Conservation (phyloP, 1,140 invertebrate species). For the Aphis gossypii region DNA sequence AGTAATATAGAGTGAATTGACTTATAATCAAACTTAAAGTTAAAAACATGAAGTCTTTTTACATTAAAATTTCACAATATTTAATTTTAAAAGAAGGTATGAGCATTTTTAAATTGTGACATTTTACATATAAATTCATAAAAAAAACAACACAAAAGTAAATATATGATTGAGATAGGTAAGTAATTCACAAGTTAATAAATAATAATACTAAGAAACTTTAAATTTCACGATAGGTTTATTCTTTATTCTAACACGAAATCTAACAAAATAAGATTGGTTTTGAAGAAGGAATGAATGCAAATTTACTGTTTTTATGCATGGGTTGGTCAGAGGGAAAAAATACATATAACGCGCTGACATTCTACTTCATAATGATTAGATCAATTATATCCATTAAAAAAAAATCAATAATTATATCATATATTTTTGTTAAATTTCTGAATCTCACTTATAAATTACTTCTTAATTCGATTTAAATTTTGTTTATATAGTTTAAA, state of each 20-base stretch:
- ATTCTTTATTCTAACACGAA: neutral
- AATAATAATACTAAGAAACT: neutral
- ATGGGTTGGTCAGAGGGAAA: neutral
- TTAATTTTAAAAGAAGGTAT: neutral
- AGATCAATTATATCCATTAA: neutral
- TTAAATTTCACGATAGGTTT: neutral
- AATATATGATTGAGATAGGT: too few relatives aligned
- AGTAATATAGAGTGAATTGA: neutral
- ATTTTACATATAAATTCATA: too few relatives aligned
- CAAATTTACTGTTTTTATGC: neutral
- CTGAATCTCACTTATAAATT: conserved; percentile 51
- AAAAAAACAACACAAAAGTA: too few relatives aligned
- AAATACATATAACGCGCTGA: neutral
- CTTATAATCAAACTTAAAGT: neutral
- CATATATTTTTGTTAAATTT: neutral
- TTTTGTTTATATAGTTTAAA: neutral
- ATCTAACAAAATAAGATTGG: neutral
- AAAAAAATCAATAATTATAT: conserved; percentile 1
- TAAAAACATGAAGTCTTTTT: neutral
- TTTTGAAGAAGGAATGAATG: neutral
- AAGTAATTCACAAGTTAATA: too few relatives aligned
- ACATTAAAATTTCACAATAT: neutral
- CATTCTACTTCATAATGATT: neutral
- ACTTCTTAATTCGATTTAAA: conserved; percentile 39
- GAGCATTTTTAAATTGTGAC: neutral